Evolutionary conservation across 2,888 invertebrate genomes (phyloP), one percentile per base, ranked within the genome.

Genomic region (Andrena haemorrhoa): DNA sequence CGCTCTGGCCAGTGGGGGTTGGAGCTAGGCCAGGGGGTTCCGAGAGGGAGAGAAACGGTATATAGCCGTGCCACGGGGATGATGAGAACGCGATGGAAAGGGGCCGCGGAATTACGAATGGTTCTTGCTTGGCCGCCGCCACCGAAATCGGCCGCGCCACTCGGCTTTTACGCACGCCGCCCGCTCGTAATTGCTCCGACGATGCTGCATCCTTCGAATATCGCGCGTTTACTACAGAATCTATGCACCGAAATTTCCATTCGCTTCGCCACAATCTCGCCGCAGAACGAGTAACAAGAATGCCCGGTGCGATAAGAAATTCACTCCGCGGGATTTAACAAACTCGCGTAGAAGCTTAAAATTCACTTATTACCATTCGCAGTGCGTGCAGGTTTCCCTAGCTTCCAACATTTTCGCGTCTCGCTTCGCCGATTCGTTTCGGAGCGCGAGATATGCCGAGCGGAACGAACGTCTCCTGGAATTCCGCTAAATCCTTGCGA

Each of bases 1-100:
- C 82, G 90, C 85, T 89, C 89, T 89, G 89, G 90, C 87, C 89
- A 86, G 86, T 85, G 84, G 85, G 79, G 89, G 82, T 87, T 86
- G 89, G 88, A 88, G 89, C 86, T 83, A 86, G 87, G 89, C 87
- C 89, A 90, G 89, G 89, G 86, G 84, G 87, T 81, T 87, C 79
- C 35, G 78, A 78, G 79, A 71, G 79, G 69, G 80, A 79, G 75
- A 80, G 82, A 71, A 69, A 65, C 56, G 72, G 49, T 74, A 58
- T 65, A 76, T 63, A 70, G 12, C 26, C 7, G 65, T 16, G 35
- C 26, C 73, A 69, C 53, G 71, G 77, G 80, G 79, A 82, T 83
- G 85, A 85, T 79, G 82, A 82, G 85, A 79, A 84, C 76, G 86
- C 88, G 88, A 83, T 71, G 84, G 85, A 84, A 88, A 84, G 82